Evolutionary conservation across 1,140 invertebrate species (phyloP), one percentile per base, ranked within the genome.

Genomic region (Phymorhynchus buccinoides): DNA sequence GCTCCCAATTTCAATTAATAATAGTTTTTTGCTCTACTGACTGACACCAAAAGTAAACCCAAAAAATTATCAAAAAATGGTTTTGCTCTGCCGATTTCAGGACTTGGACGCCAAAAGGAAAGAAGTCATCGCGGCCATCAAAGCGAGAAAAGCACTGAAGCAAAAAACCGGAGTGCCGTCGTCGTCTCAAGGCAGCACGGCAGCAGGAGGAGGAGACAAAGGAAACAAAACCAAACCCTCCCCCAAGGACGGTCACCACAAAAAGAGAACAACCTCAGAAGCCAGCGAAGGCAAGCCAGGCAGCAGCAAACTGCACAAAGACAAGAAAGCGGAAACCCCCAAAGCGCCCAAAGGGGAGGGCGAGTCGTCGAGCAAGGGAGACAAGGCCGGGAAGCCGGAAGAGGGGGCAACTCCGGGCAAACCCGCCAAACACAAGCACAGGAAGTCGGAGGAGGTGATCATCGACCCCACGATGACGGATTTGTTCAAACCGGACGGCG

Each of bases 401-500:
- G 71, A 37, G 6, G 68, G 39, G n/a, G 6, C 62, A 3, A 41
- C 44, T 14, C 37, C 56, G 9, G 77, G 39, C 52, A 85, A 83
- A 42, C 41, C 78, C 12, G 6, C 4, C 35, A 87, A 85, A 56
- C 84, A 83, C 78, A 87, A 87, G 42, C 86, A 85, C 56, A 80
- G 75, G 42, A 75, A 87, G 79, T 85, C 84, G 41, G 44, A 81
- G 12, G 88, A 89, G 71, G 80, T 84, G 7, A 73, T 87, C 22
- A 42, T 88, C 3, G 88, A 89, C 75, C 86, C 83, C 44, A 87
- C 86, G 12, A 85, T 88, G 83, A 88, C 81, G 18, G 88, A 89
- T 66, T 73, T 89, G 1, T 89, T 89, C 80, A 89, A 89, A 56
- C 88, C 88, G 22, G 88, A 89, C 80, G 86, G 80, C 1, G 52